Base-by-base conservation (phyloP, 2,797 vertebrate species). In the Falco novaeseelandiae region DNA sequence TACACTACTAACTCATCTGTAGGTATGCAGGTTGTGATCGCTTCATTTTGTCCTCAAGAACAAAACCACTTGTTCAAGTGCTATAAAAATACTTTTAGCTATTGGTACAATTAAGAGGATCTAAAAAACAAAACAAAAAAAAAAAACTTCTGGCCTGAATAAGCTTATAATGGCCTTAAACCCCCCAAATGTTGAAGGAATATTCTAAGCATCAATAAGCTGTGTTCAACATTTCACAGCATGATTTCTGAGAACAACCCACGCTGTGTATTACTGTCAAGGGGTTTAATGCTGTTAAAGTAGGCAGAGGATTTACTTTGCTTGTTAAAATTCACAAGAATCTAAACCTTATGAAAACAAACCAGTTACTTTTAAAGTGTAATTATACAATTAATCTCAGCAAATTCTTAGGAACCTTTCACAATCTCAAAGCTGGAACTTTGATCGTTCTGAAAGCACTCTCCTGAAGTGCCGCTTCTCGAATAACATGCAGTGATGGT, bases 231-330 rank as follows among this genome's bases (percentile, higher is more conserved):
- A 10, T 40, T 91, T 61, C 38, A 66, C 32, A 58, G 34, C 3
- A 2, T 20, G 6, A 30, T 34, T 84, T 66, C 59, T 40, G 22
- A 74, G 21, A 84, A 65, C 26, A 77, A 12, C 12, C 25, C 14
- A 8, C 14, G 4, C 38, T 0, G 0, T 15, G 1, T 21, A 13
- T 65, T 76, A 51, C 2, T 73, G 29, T 71, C 20, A 36, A 57
- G 30, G 16, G 4, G 18, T 69, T 83, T 48, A 52, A 52, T 32
- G 36, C 46, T 57, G n/a, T 30, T 69, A 16, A 67, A 67, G 40
- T 6, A 52, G n/a, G 16, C 15, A 6, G 26, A 55, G 69, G 46
- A 9, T 51, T 48, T 49, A 14, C 48, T 32, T 52, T 6, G 4
- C 48, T 46, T 52, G 16, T 34, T 59, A 13, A 52, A 54, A 16